Evolutionary conservation across 1,140 invertebrate species (phyloP), one percentile per base, ranked within the genome.

Genomic region (Coelopa frigida): DNA sequence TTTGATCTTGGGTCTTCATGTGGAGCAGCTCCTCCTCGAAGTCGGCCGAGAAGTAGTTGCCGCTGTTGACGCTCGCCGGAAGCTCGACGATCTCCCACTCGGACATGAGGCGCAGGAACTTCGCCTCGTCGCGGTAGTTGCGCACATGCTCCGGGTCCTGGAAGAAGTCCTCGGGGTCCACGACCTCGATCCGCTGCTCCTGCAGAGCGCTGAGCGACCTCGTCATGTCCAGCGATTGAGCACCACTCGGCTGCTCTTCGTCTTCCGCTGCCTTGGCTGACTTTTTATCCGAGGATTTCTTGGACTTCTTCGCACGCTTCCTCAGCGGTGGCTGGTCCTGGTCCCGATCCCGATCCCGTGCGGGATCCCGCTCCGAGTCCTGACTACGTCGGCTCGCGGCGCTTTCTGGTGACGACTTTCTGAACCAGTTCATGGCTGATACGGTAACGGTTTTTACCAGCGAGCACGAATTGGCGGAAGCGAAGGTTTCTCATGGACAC

Each of bases 381-480:
- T 50, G 42, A 39, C 63, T 68, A 58, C 44, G 53, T 47, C 20
- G 60, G 59, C 53, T 77, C 73, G 31, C 75, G 69, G 37, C 64
- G 55, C 57, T 73, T 74, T 54, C 72, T 68, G 32, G 69, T 70
- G 70, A 78, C 74, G 72, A 76, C 70, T 65, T 78, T 78, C 59
- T 78, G 75, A 76, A 78, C 76, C 75, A 79, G 57, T 68, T 78
- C 76, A 77, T 78, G 75, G 51, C 72, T 64, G 48, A 77, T 77
- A 45, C 61, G 68, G 57, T 59, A 70, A 68, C 75, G 75, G 75
- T 78, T 78, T 57, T 72, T 73, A 49, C 75, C 76, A 73, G 76
- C 75, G 68, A 75, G 71, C 47, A 78, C 70, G 59, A 78, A 78
- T 59, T 75, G 74, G 53, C 73, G 75, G 59, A 78, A 78, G 54